Evolutionary conservation across 1,140 invertebrate species (phyloP), one percentile per base, ranked within the genome.

Genomic region (Oppia nitens): DNA sequence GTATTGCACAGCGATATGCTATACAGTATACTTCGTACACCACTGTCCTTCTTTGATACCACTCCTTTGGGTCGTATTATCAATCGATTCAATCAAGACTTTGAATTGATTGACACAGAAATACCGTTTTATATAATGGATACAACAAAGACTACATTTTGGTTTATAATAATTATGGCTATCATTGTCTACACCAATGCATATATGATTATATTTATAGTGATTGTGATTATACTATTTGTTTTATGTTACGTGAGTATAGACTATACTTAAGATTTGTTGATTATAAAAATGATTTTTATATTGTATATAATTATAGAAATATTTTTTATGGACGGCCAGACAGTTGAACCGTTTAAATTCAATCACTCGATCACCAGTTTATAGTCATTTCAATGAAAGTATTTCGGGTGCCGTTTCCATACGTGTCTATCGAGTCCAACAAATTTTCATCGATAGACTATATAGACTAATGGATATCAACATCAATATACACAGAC

Each of bases 331-430:
- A 9, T 68, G 70, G 3, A 76, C 76, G 11, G 74, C 75, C 2
- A 60, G 78, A 25, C 77, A 79, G 63, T 65, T 79, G 45, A 75
- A 75, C 62, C 62, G 77, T 51, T 65, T 79, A 11, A 75, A 78
- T 61, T 78, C 77, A 2, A 69, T 74, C 1, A 70, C 75, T 0
- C 63, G 75, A 21, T 79, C 75, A 32, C 77, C 74, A 6, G 75
- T 79, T 47, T 79, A 74, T 59, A 73, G 70, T 20, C 75, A 79
- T 65, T 79, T 79, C 64, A 72, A 68, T 53, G 77, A 80, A 65
- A 74, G 76, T 4, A 62, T 80, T 4, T 67, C 70, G 32, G 79
- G 79, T 12, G 69, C 72, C 0, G 65, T 68, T 3, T 73, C 73
- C 3, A 82, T 82, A 47, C 63, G 80, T 59, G 78, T 80, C 0